Base-by-base conservation (phyloP, 1,140 invertebrate genomes). In the Hypsibius dujardini region DNA sequence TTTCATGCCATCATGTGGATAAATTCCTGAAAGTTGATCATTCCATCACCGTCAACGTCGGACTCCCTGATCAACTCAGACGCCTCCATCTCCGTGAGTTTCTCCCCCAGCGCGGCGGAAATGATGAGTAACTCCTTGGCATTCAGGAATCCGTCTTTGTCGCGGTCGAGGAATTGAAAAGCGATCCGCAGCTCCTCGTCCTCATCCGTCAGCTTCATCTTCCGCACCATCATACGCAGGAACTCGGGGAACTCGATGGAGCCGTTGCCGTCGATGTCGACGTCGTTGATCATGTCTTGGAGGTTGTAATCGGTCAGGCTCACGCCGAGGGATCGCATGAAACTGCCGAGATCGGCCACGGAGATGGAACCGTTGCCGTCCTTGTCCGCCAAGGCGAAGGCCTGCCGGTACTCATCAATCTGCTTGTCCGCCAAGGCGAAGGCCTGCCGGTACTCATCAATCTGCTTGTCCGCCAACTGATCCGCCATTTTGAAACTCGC, bases 161-260 rank as follows among this genome's bases (percentile, higher is more conserved):
- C 42, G 7, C 3, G 12, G 42, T 67, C 62, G 62, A 67, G 45
- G 45, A 67, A 3, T 14, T 75, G 72, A 59, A 75, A 75, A n/a
- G 72, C 73, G 14, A 75, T 72, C 47, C 87, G 85, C 47, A 93
- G 82, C 79, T 92, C 90, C 74, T 90, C 87, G 77, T 92, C 89
- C 3, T 87, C 86, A 72, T 82, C 79, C 46, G 87, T 84, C 47
- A 88, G 88, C 75, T 90, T 89, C 86, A 92, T 88, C 79, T 92
- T 92, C 78, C 89, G 90, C 46, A 89, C 90, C 90, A 95, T 94
- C 88, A 95, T 92, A 79, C 90, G 87, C 47, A 89, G 79, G 77
- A 87, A 94, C 80, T 95, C 92, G 77, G 93, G 92, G 82, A 95
- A 92, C 78, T 92, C 90, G 71, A 93, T 92, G 72, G 89, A 91